phyloP scores from a whole-genome alignment of 92 coral and sea anemone species.

The Epizoanthus rinbou region DNA sequence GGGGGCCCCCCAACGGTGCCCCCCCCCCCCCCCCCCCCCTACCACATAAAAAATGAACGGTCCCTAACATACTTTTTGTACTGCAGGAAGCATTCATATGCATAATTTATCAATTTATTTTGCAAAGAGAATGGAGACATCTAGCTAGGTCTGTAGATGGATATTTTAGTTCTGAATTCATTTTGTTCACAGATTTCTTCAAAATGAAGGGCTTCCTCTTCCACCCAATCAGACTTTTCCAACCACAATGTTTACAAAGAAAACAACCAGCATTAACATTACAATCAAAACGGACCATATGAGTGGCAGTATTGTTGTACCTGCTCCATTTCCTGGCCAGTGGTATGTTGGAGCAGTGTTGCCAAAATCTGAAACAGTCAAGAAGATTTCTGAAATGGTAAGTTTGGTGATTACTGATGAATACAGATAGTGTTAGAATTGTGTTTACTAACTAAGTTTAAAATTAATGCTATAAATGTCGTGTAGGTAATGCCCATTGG shows the following conservation, averaged over 20 bases:
- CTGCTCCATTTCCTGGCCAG: conserved; percentile 50
- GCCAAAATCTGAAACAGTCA: conserved; percentile 43
- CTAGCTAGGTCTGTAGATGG: background rate
- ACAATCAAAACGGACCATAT: background rate
- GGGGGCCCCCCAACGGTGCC: too few relatives aligned
- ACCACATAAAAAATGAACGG: too few relatives aligned
- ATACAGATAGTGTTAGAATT: background rate
- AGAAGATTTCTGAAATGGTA: conserved; percentile 59
- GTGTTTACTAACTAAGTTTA: too few relatives aligned
- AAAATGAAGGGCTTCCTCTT: conserved; percentile 46
- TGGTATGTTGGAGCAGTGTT: conserved; percentile 63
- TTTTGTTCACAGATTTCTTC: conserved; percentile 25
- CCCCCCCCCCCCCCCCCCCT: too few relatives aligned
- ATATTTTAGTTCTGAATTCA: background rate
- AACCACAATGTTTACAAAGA: conserved; percentile 22
- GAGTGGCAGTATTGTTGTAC: background rate
- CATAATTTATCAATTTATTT: too few relatives aligned
- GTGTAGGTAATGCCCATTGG: too few relatives aligned
- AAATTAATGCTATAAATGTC: too few relatives aligned
- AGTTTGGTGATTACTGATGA: background rate
- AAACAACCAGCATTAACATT: conserved; percentile 9
- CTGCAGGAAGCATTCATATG: too few relatives aligned
- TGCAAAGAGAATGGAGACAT: too few relatives aligned
- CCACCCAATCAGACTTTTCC: conserved; percentile 42
- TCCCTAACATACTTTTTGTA: too few relatives aligned